Conservation (phyloP, 2,888 invertebrate species). For the Amiota mariae region DNA sequence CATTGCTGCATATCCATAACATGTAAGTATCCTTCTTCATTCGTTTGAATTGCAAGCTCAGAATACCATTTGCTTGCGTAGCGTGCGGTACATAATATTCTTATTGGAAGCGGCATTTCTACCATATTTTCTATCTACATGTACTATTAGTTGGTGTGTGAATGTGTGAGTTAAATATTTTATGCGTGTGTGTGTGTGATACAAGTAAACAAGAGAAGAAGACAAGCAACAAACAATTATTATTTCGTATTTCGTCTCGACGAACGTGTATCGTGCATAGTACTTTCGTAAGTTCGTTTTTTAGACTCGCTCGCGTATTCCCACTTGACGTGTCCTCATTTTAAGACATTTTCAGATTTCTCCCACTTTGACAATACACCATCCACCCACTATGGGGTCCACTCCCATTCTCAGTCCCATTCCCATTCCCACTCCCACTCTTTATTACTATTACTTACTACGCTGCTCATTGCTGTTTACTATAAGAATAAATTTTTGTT, state of each 20-base stretch:
- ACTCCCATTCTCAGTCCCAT: neutral
- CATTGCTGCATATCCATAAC: conserved; percentile 44
- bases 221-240: conserved; percentile 10
- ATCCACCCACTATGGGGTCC: neutral
- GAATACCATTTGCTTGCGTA: conserved; percentile 64
- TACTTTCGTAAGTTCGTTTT: neutral
- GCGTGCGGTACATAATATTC: conserved; percentile 59
- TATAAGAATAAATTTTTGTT: neutral
- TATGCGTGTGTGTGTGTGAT: conserved; percentile 34
- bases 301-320: conserved; percentile 42
- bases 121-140: neutral
- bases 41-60: conserved; percentile 48
- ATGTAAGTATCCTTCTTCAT: conserved; percentile 17
- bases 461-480: conserved; percentile 13
- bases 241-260: neutral
- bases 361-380: conserved; percentile 20
- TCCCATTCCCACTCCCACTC: neutral
- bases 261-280: neutral
- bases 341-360: conserved; percentile 35
- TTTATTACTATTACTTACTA: conserved; percentile 21
- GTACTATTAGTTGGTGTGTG: conserved; percentile 35
- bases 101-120: conserved; percentile 51
- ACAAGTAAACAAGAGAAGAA: conserved; percentile 4
- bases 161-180: conserved; percentile 16
- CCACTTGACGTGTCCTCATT: conserved; percentile 66